phyloP scores from a whole-genome alignment of 2,797 vertebrate genomes.

The Etheostoma perlongum region DNA sequence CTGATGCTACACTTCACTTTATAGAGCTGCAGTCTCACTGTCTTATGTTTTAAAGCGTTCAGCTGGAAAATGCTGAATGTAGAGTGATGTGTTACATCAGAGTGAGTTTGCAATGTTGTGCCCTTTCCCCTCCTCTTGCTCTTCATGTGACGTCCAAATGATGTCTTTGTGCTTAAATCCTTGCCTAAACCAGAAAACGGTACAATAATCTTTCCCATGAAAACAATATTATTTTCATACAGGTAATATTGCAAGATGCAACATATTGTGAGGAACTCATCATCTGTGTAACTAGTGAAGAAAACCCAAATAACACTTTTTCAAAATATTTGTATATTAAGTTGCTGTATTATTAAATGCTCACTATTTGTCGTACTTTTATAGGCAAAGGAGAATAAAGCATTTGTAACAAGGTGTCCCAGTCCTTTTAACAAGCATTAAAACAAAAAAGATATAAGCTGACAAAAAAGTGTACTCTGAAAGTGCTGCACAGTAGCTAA shows the following conservation, averaged over 20 bases:
- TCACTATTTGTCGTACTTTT: not conserved
- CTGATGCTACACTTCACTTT: not conserved
- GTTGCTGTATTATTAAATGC: not conserved
- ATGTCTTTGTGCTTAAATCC: conserved; percentile 15
- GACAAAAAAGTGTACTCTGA: not conserved
- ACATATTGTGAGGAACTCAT: not conserved
- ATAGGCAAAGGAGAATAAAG: not conserved
- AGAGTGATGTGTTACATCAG: conserved; percentile 40
- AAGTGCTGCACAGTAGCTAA: not conserved
- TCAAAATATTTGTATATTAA: not conserved
- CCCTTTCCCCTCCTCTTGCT: conserved; percentile 38
- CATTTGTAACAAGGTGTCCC: not conserved
- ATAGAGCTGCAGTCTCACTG: not conserved
- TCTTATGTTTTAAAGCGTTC: not conserved
- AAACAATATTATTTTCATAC: not conserved
- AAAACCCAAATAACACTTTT: not conserved
- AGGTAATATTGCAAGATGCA: not conserved
- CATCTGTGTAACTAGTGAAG: not conserved
- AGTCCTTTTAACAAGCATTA: not conserved
- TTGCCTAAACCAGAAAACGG: not conserved
- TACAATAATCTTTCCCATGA: not conserved
- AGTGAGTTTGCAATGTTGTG: conserved; percentile 42
- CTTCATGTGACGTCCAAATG: conserved; percentile 51
- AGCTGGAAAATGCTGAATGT: conserved; percentile 47
- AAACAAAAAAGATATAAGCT: not conserved